phyloP scores from a whole-genome alignment of 2,888 invertebrate species.

The Plagodis dolabraria region DNA sequence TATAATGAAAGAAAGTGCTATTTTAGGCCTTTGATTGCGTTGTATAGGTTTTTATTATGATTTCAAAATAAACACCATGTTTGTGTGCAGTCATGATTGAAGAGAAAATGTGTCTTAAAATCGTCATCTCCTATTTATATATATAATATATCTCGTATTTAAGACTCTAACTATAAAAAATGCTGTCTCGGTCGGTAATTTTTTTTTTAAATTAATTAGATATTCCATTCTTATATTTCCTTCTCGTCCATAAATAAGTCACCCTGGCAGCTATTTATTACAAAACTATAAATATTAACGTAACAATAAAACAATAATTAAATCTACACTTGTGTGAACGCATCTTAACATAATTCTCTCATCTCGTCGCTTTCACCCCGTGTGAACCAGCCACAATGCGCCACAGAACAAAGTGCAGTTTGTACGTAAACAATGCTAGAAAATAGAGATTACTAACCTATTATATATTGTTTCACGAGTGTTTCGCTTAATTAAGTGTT shows the following conservation, averaged over 20 bases:
- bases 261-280: slow-evolving; percentile 11
- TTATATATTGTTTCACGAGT: slow-evolving; percentile 35
- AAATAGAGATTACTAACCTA: slow-evolving; percentile 20
- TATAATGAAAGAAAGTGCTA: slow-evolving; percentile 27
- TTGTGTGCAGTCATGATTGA: too few species aligned
- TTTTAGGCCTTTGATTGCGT: slow-evolving; percentile 36
- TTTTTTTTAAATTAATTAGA: too few species aligned
- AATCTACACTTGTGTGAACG: slow-evolving; percentile 37
- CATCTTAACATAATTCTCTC: slow-evolving; percentile 42
- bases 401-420: slow-evolving; percentile 28
- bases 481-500: slow-evolving; percentile 34
- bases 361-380: slow-evolving; percentile 48
- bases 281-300: slow-evolving; percentile 13
- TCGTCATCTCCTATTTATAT: too few species aligned
- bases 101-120: too few species aligned
- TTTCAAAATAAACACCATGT: too few species aligned
- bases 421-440: slow-evolving; percentile 34
- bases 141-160: too few species aligned
- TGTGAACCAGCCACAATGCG: slow-evolving; percentile 49
- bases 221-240: not conserved
- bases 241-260: not conserved
- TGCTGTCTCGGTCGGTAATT: too few species aligned
- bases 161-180: too few species aligned
- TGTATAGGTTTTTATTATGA: not conserved
- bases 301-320: slow-evolving; percentile 16